Evolutionary conservation across 1,140 invertebrate genomes (phyloP), one percentile per base, ranked within the genome.

Genomic region (Drosophila lowei): DNA sequence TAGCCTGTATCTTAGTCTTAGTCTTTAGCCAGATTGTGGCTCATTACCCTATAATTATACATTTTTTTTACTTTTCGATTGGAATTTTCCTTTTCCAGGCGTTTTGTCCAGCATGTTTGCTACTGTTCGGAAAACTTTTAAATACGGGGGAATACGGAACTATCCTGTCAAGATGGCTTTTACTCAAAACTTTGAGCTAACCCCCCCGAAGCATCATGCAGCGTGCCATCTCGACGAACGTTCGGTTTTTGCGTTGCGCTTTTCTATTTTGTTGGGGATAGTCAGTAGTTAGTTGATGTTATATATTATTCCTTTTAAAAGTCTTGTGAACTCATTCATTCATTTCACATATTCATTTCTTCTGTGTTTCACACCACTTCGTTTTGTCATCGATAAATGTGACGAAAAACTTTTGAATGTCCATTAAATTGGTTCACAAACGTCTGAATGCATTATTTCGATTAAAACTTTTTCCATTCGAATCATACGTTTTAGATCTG

Each of bases 261-360:
- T 41, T 41, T 81, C 84, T 7, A 50, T 49, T 47, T 70, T 60
- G 28, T 16, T 47, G 21, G 15, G 25, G 25, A 15, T 57, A 92
- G 63, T 1, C 57, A 34, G 28, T 59, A 52, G 60, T 85, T 89
- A 4, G 67, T 43, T 46, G 8, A 68, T 83, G 92, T 74, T 93
- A 91, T 13, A 41, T 76, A 41, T 91, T 92, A n/a, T 73, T 92
- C 92, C 92, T 16, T 18, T 15, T 46, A 46, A 15, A 15, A 46
- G 16, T 2, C 15, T 21, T 46, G 25, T 7, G 6, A 28, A 7
- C 6, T 7, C 25, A 1, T 28, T 28, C 6, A n/a, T n/a, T n/a
- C n/a, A n/a, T n/a, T 28, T 28, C 1, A 28, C 25, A 28, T 28
- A 28, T 28, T 28, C 25, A 6, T 28, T 28, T 23, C 21, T n/a